These are phyloP conservation scores for Diabrotica undecimpunctata DNA, from an alignment of 1,140 invertebrate species.

Conservation along the genomic window DNA sequence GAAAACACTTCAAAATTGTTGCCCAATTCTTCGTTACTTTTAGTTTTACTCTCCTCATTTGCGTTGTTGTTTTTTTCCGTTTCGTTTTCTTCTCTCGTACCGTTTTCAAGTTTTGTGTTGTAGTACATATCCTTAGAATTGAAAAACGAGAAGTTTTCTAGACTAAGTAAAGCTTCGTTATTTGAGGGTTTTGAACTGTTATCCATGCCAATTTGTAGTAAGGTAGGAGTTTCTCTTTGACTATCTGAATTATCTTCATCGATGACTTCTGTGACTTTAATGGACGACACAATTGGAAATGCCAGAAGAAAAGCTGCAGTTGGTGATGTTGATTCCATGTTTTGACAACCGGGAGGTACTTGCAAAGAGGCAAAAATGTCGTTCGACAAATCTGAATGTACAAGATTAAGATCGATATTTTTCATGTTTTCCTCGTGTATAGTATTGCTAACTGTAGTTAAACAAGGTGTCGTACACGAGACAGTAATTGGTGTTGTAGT, in stretches of 20 bases:
- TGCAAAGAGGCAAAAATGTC: slow-evolving; percentile 68
- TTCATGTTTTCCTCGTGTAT: slow-evolving; percentile 17
- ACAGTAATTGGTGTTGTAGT: no score
- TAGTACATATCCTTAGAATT: slow-evolving; percentile 31
- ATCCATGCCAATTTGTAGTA: slow-evolving; percentile 60
- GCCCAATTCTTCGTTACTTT: no score
- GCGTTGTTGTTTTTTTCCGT: neutral
- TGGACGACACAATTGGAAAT: slow-evolving; percentile 66
- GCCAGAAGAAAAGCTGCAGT: slow-evolving; percentile 73
- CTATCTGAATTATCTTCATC: slow-evolving; percentile 57
- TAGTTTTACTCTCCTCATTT: neutral
- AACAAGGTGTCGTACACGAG: no score
- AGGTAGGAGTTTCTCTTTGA: slow-evolving; percentile 52
- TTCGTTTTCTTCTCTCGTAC: neutral
- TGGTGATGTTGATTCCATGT: slow-evolving; percentile 67
- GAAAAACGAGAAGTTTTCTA: slow-evolving; percentile 44
- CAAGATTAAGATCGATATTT: slow-evolving; percentile 37
- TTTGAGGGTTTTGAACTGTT: slow-evolving; percentile 51
- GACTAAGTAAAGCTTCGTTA: slow-evolving; percentile 40
- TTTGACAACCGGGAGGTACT: slow-evolving; percentile 58
- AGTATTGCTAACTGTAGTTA: neutral
- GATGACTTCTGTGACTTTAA: slow-evolving; percentile 56
- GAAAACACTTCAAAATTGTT: no score
- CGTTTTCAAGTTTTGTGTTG: neutral
- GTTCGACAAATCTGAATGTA: slow-evolving; percentile 66